These are phyloP conservation scores for Leptura quadrifasciata DNA, from an alignment of 2,888 invertebrate genomes.

Conservation along the genomic window DNA sequence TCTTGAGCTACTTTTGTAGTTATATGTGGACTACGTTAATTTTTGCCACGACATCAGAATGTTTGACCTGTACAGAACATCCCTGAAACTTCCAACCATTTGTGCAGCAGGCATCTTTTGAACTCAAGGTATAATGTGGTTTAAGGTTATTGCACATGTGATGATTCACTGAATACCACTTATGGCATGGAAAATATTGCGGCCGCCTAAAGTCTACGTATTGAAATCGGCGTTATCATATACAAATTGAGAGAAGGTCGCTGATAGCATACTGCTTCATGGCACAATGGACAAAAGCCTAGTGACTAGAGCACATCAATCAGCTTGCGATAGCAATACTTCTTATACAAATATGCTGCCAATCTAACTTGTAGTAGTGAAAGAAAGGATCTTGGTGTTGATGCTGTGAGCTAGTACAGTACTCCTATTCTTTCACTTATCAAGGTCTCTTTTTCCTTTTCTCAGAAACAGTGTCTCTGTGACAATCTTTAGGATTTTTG, in stretches of 20 bases:
- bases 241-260: background rate
- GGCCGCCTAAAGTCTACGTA: background rate
- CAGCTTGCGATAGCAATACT: background rate
- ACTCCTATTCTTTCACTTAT: background rate
- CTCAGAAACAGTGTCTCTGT: background rate
- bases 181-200: slow-evolving; percentile 16
- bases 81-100: no score
- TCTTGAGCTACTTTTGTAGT: no score
- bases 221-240: slow-evolving; percentile 21
- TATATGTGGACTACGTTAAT: background rate
- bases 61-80: no score
- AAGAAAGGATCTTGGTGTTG: slow-evolving; percentile 13
- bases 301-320: background rate
- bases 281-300: background rate
- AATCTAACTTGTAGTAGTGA: background rate
- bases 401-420: background rate
- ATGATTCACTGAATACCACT: slow-evolving; percentile 8
- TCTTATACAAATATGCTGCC: background rate
- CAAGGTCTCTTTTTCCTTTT: background rate
- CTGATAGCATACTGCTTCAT: background rate
- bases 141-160: background rate
- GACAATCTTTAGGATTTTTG: background rate
- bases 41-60: no score
- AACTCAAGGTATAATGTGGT: no score
- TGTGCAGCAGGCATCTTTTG: no score